Evolutionary conservation across 2,797 vertebrate species (phyloP).

Genomic region (Limosa lapponica): DNA sequence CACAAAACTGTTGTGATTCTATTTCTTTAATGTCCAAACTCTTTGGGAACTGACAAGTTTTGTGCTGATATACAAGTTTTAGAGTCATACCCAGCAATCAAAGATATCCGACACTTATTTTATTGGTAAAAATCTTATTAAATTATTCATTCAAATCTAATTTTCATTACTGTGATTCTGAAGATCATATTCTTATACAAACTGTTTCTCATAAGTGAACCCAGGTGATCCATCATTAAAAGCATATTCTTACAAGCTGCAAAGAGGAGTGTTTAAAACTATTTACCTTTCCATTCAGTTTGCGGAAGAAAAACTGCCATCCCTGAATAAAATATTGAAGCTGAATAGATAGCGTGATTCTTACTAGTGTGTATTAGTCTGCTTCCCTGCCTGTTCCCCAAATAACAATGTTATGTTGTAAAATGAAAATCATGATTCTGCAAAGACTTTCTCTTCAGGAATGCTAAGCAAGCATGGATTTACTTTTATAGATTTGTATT

Average conservation of each 20-base stretch:
- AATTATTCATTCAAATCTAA: background rate
- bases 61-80: background rate
- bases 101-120: background rate
- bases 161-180: background rate
- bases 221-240: background rate
- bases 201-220: background rate
- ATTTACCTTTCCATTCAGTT: background rate
- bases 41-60: background rate
- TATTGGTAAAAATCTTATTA: background rate
- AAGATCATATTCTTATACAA: background rate
- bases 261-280: background rate
- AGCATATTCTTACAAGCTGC: background rate
- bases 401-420: background rate
- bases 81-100: background rate
- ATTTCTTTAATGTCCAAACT: background rate
- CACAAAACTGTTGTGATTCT: background rate
- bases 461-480: background rate
- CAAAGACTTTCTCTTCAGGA: background rate
- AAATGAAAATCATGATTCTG: background rate
- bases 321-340: background rate
- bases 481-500: background rate
- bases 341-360: background rate
- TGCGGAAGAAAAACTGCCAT: background rate
- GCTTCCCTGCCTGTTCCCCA: background rate
- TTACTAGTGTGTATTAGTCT: background rate